Percentiles rank a stretch among this genome's conserved stretches.
Evolutionary conservation across 2,888 invertebrate species (phyloP).

Genomic region (Mechanitis mazaeus): DNA sequence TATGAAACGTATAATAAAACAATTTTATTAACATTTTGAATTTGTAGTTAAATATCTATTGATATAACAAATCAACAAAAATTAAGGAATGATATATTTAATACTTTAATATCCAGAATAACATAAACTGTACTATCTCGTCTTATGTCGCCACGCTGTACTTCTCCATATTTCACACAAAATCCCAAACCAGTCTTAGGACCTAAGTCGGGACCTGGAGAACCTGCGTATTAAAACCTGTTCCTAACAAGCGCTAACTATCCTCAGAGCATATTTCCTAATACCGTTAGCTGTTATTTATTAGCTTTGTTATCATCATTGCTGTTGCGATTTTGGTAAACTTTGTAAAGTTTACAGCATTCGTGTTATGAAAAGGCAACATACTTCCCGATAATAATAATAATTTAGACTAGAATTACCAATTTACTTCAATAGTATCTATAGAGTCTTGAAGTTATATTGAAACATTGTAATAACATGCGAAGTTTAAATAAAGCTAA

Average conservation of each 20-base stretch:
- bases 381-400: too few relatives aligned
- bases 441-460: too few relatives aligned
- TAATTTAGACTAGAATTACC: too few relatives aligned
- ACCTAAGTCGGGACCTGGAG: conserved; percentile 6
- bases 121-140: background rate
- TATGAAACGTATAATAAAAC: too few relatives aligned
- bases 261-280: conserved; percentile 25
- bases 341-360: background rate
- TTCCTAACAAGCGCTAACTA: conserved; percentile 25
- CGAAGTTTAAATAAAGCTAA: background rate
- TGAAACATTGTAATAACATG: background rate
- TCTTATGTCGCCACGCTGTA: background rate
- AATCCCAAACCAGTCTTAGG: conserved; percentile 8
- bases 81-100: too few relatives aligned
- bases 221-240: conserved; percentile 22
- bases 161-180: conserved; percentile 3
- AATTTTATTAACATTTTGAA: too few relatives aligned
- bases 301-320: conserved; percentile 10
- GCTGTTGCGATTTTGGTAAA: conserved; percentile 1
- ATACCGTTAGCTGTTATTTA: conserved; percentile 26
- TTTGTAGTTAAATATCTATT: too few relatives aligned
- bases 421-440: too few relatives aligned
- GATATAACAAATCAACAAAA: too few relatives aligned
- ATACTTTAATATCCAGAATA: background rate
- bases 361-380: too few relatives aligned